Evolutionary conservation across 2,797 vertebrate genomes (phyloP).

Genomic region (Chaetophractus vellerosus): DNA sequence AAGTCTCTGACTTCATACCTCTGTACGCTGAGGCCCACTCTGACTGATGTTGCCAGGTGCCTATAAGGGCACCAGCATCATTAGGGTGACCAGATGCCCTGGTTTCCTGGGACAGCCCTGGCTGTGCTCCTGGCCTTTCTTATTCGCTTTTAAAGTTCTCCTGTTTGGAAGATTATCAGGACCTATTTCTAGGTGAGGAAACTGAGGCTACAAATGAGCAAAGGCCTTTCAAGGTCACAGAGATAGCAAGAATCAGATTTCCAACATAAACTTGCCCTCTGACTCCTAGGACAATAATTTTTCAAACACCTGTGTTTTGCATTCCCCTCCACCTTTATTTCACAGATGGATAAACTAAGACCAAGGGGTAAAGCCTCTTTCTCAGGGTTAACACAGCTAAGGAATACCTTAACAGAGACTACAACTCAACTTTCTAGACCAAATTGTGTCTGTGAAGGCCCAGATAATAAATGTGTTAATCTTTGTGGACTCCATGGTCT

Average conservation of each 20-base stretch:
- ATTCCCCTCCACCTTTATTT: neutral
- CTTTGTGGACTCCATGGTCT: neutral
- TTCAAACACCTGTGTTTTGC: neutral
- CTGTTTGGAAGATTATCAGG: neutral
- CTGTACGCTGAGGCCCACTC: accelerated
- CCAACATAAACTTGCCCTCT: neutral
- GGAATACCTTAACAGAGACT: neutral
- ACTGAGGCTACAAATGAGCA: neutral
- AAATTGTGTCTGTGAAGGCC: neutral
- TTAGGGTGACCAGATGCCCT: accelerated
- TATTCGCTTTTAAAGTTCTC: neutral
- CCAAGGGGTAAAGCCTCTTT: neutral
- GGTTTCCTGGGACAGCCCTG: neutral
- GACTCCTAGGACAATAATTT: neutral
- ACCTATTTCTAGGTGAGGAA: neutral
- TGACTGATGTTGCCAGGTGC: neutral
- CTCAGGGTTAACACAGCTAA: neutral
- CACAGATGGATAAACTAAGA: neutral
- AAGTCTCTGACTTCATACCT: neutral
- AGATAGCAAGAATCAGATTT: neutral
- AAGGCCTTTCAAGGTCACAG: neutral
- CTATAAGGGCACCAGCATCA: accelerated
- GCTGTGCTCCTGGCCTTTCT: neutral
- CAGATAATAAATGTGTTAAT: neutral
- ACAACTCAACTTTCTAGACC: neutral